phyloP scores from a whole-genome alignment of 1,140 invertebrate species.

The Maconellicoccus hirsutus region DNA sequence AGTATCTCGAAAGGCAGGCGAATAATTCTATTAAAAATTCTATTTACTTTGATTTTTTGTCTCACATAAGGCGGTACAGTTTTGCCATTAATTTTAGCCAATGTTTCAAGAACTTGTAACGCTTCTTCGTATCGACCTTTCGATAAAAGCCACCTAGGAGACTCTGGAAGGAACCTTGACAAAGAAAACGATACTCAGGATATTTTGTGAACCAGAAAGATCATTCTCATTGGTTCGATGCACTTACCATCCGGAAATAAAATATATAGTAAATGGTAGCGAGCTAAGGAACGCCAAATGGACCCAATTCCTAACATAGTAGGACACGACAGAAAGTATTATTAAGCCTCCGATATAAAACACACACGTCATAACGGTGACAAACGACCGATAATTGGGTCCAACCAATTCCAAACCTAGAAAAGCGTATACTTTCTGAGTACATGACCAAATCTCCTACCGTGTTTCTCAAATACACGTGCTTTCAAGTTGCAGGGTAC shows the following conservation, averaged over 20 bases:
- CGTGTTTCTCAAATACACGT: conserved; percentile 11
- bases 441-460: background rate
- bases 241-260: conserved; percentile 63
- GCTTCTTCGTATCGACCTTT: conserved; percentile 68
- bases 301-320: conserved; percentile 70
- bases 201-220: too few species aligned
- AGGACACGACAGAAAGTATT: conserved; percentile 65
- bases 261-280: conserved; percentile 69
- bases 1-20: too few species aligned
- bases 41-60: conserved; percentile 47
- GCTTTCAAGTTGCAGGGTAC: conserved; percentile 31
- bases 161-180: conserved; percentile 63
- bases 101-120: conserved; percentile 55
- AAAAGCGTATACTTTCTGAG: too few species aligned
- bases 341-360: conserved; percentile 79
- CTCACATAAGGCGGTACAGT: conserved; percentile 58
- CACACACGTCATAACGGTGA: conserved; percentile 78
- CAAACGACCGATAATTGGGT: conserved; percentile 78
- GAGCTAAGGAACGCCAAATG: conserved; percentile 64
- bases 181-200: background rate
- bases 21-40: too few species aligned
- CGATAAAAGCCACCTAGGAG: conserved; percentile 70
- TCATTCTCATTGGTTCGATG: background rate
- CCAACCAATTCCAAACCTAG: conserved; percentile 77
- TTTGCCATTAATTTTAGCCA: conserved; percentile 64